Evolutionary conservation across 2,797 vertebrate genomes (phyloP).

Genomic region (Alauda arvensis): DNA sequence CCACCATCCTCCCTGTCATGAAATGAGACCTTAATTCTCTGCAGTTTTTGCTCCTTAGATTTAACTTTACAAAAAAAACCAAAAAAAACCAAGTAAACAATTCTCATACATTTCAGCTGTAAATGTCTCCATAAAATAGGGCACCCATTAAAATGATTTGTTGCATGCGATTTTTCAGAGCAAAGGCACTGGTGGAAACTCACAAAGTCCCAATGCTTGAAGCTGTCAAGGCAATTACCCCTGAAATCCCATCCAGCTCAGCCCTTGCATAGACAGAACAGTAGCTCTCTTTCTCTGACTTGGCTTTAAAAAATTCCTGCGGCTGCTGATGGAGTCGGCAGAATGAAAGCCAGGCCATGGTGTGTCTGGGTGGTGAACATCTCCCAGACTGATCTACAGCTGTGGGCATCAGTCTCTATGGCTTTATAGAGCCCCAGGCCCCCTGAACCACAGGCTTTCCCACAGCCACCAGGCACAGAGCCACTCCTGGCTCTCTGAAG

Average conservation of each 20-base stretch:
- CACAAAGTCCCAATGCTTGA: slow-evolving; percentile 31
- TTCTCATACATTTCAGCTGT: slow-evolving; percentile 37
- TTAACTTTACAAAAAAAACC: not conserved
- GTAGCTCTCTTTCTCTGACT: slow-evolving; percentile 46
- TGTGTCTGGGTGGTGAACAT: slow-evolving; percentile 34
- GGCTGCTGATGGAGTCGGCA: slow-evolving; percentile 31
- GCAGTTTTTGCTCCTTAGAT: slow-evolving; percentile 1
- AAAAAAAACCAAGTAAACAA: not conserved
- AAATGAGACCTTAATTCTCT: slow-evolving; percentile 15
- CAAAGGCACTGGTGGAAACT: slow-evolving; percentile 38
- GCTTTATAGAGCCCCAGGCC: not conserved
- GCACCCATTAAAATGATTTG: slow-evolving; percentile 61
- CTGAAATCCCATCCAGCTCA: slow-evolving; percentile 34
- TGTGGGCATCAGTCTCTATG: not conserved
- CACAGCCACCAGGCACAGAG: not conserved
- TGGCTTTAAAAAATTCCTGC: slow-evolving; percentile 38
- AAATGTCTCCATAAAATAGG: slow-evolving; percentile 50
- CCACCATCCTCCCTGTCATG: not conserved
- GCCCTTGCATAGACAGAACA: slow-evolving; percentile 24
- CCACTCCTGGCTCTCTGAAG: not conserved
- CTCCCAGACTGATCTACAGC: slow-evolving; percentile 4
- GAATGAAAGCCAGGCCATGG: slow-evolving; percentile 38
- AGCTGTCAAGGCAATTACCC: slow-evolving; percentile 54
- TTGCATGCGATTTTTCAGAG: slow-evolving; percentile 46
- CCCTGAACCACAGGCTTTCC: not conserved